Evolutionary conservation across 2,113 vertebrate species (phyloP).

Genomic region (Cairina moschata): DNA sequence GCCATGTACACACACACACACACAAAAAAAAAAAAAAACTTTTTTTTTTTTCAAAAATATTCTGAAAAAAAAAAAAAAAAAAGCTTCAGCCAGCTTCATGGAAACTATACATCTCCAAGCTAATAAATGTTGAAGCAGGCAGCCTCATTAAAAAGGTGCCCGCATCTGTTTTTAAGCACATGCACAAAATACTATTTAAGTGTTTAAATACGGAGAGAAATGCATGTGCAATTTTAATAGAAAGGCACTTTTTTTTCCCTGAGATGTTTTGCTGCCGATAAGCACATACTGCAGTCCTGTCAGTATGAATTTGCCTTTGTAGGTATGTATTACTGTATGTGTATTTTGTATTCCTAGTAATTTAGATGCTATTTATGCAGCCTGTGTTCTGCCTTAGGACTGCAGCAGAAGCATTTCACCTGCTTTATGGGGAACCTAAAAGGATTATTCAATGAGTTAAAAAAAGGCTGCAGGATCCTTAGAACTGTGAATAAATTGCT

Average conservation of each 20-base stretch:
- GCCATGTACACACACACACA: constrained; percentile 67
- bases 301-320: constrained; percentile 73
- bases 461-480: constrained; percentile 58
- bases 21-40: background rate
- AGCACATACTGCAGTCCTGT: constrained; percentile 68
- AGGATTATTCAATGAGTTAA: constrained; percentile 70
- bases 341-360: constrained; percentile 69
- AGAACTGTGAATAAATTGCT: constrained; percentile 69
- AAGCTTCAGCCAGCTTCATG: constrained; percentile 54
- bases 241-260: constrained; percentile 20
- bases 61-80: background rate
- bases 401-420: constrained; percentile 72
- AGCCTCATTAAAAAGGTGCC: constrained; percentile 51
- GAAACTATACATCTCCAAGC: constrained; percentile 59
- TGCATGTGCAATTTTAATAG: background rate
- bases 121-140: constrained; percentile 68
- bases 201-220: constrained; percentile 47
- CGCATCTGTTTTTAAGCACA: constrained; percentile 32
- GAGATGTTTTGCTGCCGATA: constrained; percentile 68
- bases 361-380: constrained; percentile 72
- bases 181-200: constrained; percentile 53
- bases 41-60: constrained; percentile 29
- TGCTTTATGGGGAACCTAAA: constrained; percentile 71
- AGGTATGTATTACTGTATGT: constrained; percentile 68
- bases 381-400: constrained; percentile 69